A percentile compares a stretch with the other conserved stretches of the same genome.
Conservation (phyloP, 2,888 invertebrate species). For the Oscheius sp. region DNA sequence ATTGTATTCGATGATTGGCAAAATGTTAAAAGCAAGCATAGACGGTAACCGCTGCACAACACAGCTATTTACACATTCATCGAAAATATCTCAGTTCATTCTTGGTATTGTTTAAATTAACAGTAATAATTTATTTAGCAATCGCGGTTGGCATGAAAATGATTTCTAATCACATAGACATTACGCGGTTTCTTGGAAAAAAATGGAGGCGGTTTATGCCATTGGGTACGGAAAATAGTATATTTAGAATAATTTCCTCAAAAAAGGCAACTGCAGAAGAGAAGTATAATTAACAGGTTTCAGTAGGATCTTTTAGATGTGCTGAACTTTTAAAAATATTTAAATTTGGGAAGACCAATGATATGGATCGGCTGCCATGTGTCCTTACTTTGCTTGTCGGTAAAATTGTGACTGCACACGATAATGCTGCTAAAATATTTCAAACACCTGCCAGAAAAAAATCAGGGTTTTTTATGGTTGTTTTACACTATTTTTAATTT, state of each 20-base stretch:
- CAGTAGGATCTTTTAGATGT: constrained; percentile 9
- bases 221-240: background rate
- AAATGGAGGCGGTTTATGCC: constrained; percentile 22
- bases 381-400: constrained; percentile 3
- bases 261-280: background rate
- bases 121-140: constrained; percentile 8
- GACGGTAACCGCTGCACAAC: background rate
- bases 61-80: constrained; percentile 7
- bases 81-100: background rate
- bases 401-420: constrained; percentile 4
- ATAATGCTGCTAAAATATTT: background rate
- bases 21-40: background rate
- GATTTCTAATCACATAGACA: constrained; percentile 11
- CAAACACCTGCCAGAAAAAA: background rate
- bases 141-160: constrained; percentile 19
- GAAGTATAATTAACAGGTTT: background rate
- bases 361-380: background rate
- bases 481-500: too few relatives aligned
- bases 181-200: constrained; percentile 19
- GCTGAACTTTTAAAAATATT: constrained; percentile 11
- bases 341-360: background rate
- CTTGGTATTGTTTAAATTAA: background rate
- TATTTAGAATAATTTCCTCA: constrained; percentile 5
- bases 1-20: background rate
- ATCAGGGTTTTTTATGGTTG: background rate